Evolutionary conservation across 1,140 invertebrate species (phyloP).

Genomic region (Cotesia vestalis): DNA sequence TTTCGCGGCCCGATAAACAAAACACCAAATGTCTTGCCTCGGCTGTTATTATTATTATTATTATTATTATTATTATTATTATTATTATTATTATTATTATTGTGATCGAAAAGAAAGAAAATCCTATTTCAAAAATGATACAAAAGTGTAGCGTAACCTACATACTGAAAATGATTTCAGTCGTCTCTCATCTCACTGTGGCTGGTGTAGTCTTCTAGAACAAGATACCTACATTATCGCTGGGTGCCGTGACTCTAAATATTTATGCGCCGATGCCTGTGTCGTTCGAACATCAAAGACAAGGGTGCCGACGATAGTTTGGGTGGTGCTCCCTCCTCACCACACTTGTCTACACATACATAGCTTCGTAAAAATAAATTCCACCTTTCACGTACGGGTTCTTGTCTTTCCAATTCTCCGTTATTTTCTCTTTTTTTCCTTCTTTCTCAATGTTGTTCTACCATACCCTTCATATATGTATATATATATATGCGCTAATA

Average conservation of each 20-base stretch:
- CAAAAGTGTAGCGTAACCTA: not conserved
- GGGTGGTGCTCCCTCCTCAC: conserved; percentile 38
- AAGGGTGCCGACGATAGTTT: conserved; percentile 12
- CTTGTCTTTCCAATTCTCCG: not conserved
- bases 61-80: too few species aligned
- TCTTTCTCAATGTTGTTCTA: not conserved
- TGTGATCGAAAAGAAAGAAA: too few species aligned
- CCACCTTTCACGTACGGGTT: conserved; percentile 28
- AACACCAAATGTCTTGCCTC: too few species aligned
- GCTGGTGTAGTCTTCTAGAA: conserved; percentile 29
- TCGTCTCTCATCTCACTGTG: not conserved
- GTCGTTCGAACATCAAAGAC: conserved; percentile 61
- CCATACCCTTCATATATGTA: not conserved
- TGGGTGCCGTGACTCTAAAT: conserved; percentile 55
- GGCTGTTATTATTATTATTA: too few species aligned
- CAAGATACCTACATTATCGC: conserved; percentile 48
- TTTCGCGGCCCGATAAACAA: too few species aligned
- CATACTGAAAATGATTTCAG: conserved; percentile 30
- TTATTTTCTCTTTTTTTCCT: conserved; percentile 10
- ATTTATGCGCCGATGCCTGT: conserved; percentile 57
- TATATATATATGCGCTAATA: conserved; percentile 8
- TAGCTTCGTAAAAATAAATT: conserved; percentile 61
- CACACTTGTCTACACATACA: conserved; percentile 41
- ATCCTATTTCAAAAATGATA: too few species aligned
- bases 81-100: too few species aligned